Percentiles rank a stretch among this genome's conserved stretches.
These are phyloP conservation scores for Anarrhichthys ocellatus DNA, from an alignment of 2,113 vertebrate species.

Conservation along the genomic window DNA sequence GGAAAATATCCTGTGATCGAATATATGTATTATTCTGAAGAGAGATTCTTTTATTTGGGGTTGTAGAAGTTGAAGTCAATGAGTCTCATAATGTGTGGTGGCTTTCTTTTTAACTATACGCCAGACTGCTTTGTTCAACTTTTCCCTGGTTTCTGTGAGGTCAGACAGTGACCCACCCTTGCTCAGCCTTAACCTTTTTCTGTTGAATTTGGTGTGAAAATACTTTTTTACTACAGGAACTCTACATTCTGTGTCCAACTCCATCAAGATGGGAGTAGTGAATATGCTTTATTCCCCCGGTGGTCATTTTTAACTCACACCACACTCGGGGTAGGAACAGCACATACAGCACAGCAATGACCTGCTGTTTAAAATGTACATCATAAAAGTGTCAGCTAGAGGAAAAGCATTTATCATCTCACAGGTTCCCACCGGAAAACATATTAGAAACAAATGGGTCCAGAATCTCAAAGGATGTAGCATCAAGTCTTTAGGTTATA, in stretches of 20 bases:
- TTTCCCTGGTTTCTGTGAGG: slow-evolving; percentile 9
- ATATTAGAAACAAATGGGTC: slow-evolving; percentile 49
- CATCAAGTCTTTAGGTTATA: slow-evolving; percentile 3
- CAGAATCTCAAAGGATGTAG: slow-evolving; percentile 15
- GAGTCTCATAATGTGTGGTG: background rate
- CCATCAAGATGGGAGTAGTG: slow-evolving; percentile 56
- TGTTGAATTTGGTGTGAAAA: slow-evolving; percentile 43
- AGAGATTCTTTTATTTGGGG: background rate
- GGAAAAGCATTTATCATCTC: slow-evolving; percentile 57
- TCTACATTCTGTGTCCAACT: slow-evolving; percentile 57
- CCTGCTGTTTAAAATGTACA: slow-evolving; percentile 57
- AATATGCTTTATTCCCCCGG: slow-evolving; percentile 44
- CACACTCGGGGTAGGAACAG: slow-evolving; percentile 31
- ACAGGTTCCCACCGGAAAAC: slow-evolving; percentile 42
- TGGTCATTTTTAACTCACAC: slow-evolving; percentile 47
- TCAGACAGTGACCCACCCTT: background rate
- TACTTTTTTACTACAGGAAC: slow-evolving; percentile 38
- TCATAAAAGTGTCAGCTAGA: slow-evolving; percentile 56
- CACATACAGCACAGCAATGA: slow-evolving; percentile 31
- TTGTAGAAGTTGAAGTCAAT: background rate
- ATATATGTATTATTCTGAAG: background rate
- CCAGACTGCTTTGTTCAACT: slow-evolving; percentile 3
- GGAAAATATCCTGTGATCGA: background rate
- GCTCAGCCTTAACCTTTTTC: background rate
- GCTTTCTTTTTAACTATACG: background rate